Base-by-base conservation (phyloP, 2,888 invertebrate genomes). In the Leptodirus hochenwartii region DNA sequence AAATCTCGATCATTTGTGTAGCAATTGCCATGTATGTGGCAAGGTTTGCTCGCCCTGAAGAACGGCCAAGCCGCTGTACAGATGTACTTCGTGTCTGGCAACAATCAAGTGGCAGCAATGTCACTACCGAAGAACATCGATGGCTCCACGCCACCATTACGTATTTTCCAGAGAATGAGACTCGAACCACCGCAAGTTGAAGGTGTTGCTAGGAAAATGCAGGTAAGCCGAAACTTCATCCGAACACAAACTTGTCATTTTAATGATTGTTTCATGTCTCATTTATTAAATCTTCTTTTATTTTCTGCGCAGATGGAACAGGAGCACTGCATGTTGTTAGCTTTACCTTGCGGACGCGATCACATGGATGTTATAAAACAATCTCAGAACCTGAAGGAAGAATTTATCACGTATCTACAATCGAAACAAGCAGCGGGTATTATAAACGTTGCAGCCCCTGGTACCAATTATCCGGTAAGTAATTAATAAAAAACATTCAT, bases 381-480 rank as follows among this genome's bases (percentile, higher is more conserved):
- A 60, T 84, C 84, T 40, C 79, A 79, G 48, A 85, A 84, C 54
- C 66, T 96, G 41, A 77, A 77, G 43, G 74, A 70, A 38, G 90
- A 90, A 41, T 95, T 96, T 57, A 95, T 96, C 49, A 87, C 85
- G 30, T 98, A 98, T 58, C 65, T 96, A 45, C 85, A 88, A 61
- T 78, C 84, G 50, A 96, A 96, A 59, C 88, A 88, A 62, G 96
- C 96, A 36, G 96, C 96, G 42, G 96, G 96, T 45, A 96, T 98
- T 50, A 88, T 96, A 43, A 96, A 96, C 58, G 82, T 93, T 37
- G 79, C 82, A 14, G 76, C 80, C 39, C 88, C 90, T 31, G 88
- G 85, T 40, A 80, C 84, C 43, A 82, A 84, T 41, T 76, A 79
- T 66, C 55, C 54, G 37, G 79, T 77, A 55, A 49, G 57, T 51